phyloP scores from a whole-genome alignment of 2,113 vertebrate genomes.

The Forbesichthys papilliferus region DNA sequence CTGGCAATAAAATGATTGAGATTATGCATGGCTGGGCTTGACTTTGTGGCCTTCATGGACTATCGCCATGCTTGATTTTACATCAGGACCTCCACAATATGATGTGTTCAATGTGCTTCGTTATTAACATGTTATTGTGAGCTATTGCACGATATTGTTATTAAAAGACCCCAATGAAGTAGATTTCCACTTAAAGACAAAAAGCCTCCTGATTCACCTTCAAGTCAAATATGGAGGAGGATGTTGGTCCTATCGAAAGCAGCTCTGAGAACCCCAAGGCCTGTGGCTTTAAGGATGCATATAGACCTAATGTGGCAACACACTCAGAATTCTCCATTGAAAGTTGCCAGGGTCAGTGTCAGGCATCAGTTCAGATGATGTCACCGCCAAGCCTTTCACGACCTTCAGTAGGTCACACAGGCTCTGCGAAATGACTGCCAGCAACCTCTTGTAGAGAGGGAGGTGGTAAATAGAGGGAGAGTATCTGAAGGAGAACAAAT shows the following conservation, averaged over 20 bases:
- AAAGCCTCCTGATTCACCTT: constrained; percentile 54
- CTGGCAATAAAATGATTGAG: too few species aligned
- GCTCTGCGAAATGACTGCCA: constrained; percentile 79
- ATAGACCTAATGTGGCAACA: constrained; percentile 73
- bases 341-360: constrained; percentile 79
- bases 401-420: constrained; percentile 86
- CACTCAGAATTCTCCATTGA: constrained; percentile 55
- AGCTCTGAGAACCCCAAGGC: constrained; percentile 89
- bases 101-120: too few species aligned
- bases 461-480: background rate
- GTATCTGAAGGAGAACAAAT: background rate
- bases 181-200: background rate
- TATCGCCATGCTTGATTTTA: too few species aligned
- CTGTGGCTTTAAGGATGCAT: constrained; percentile 87
- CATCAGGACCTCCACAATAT: too few species aligned
- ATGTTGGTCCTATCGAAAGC: constrained; percentile 80
- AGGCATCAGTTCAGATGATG: constrained; percentile 87
- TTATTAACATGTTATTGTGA: too few species aligned
- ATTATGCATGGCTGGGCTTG: too few species aligned
- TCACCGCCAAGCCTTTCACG: constrained; percentile 87
- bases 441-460: constrained; percentile 78
- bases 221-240: constrained; percentile 88
- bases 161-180: too few species aligned
- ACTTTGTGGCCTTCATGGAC: too few species aligned
- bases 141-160: too few species aligned